phyloP scores from a whole-genome alignment of 2,113 vertebrate species.

The Paradoxurus hermaphroditus region DNA sequence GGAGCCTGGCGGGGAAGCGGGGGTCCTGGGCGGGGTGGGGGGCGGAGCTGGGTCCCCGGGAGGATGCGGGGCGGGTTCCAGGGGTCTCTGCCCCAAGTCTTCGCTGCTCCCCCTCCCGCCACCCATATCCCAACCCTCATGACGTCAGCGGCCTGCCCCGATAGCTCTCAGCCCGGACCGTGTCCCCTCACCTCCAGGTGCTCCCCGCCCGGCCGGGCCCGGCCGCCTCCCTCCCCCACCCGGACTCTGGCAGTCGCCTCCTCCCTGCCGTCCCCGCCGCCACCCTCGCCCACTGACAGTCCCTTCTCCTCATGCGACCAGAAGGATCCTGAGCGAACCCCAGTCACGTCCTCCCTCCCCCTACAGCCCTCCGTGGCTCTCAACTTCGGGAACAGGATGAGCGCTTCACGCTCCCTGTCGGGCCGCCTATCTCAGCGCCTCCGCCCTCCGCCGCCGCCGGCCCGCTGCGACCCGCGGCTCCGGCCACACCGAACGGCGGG shows the following conservation, averaged over 20 bases:
- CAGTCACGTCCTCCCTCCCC: background rate
- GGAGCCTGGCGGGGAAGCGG: background rate
- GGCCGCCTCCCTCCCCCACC: background rate
- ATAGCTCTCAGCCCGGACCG: background rate
- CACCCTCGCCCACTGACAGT: background rate
- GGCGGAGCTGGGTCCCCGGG: background rate
- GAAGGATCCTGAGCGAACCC: background rate
- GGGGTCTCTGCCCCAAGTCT: background rate
- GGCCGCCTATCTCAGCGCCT: accelerated
- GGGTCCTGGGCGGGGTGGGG: background rate
- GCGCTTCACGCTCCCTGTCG: too few species aligned
- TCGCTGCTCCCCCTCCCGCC: too few species aligned
- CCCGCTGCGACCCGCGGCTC: background rate
- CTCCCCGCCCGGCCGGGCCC: background rate
- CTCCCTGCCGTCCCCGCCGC: background rate
- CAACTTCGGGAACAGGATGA: background rate
- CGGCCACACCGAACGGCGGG: background rate
- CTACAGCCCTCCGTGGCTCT: background rate
- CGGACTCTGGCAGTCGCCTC: accelerated
- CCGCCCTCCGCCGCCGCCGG: background rate
- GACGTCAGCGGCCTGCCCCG: background rate
- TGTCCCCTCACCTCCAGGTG: background rate
- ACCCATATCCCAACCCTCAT: background rate
- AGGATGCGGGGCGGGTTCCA: background rate
- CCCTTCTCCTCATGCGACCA: background rate